Conservation (phyloP, 2,113 vertebrate genomes). For the Sander lucioperca region DNA sequence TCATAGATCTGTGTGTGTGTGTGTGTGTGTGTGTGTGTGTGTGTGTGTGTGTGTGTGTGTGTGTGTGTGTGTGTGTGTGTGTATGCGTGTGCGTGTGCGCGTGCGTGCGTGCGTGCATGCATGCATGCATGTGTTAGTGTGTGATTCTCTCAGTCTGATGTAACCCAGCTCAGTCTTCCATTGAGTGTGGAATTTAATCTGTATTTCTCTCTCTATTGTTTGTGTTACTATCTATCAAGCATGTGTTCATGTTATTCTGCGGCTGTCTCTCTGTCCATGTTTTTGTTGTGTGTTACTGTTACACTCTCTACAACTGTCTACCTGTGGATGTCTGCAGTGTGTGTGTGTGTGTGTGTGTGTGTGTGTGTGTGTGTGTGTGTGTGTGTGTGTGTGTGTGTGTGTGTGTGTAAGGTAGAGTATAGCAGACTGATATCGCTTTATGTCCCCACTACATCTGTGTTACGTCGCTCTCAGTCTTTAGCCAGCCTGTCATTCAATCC, state of each 20-base stretch:
- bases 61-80: constrained; percentile 13
- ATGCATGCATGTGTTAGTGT: neutral
- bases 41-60: constrained; percentile 10
- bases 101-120: constrained; percentile 19
- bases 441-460: constrained; percentile 51
- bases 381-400: constrained; percentile 12
- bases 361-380: neutral
- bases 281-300: neutral
- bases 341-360: constrained; percentile 23
- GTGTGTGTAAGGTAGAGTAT: constrained; percentile 34
- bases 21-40: constrained; percentile 18
- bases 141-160: constrained; percentile 27
- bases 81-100: neutral
- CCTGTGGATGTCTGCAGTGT: neutral
- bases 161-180: constrained; percentile 9
- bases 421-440: constrained; percentile 45
- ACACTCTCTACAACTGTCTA: neutral
- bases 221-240: neutral
- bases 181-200: constrained; percentile 24
- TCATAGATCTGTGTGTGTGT: neutral
- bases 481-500: constrained; percentile 70
- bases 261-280: neutral
- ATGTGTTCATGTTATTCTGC: neutral
- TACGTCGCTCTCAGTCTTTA: constrained; percentile 55
- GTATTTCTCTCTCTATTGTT: constrained; percentile 2